Evolutionary conservation across 2,113 vertebrate species (phyloP), one percentile per base, ranked within the genome.

Genomic region (Coregonus clupeaformis): DNA sequence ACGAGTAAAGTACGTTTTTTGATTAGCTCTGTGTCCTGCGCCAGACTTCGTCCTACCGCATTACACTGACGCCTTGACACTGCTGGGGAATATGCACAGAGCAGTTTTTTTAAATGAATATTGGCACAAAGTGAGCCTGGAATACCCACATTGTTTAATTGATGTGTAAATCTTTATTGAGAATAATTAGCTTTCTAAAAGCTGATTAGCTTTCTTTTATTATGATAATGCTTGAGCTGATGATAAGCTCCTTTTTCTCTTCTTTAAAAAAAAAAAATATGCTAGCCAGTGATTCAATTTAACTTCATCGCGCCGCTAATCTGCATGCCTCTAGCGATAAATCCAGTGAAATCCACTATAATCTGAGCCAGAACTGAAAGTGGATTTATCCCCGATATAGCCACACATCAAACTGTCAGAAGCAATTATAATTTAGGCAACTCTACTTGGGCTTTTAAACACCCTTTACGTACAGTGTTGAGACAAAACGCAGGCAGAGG

Each of bases 381-480:
- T 83, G 86, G 84, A 88, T 81, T 87, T 93, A 83, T 84, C 87
- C 91, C 82, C 91, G 87, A 91, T 92, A 88, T 86, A 93, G 93
- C 89, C 92, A 90, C 90, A 79, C 90, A 94, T 94, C 91, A 93
- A 87, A 92, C 90, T 94, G 91, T 95, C 92, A 93, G 89, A 94
- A 89, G 74, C 84, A 86, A 92, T 94, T 93, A 94, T 89, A 87
- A 92, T 93, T 92, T 92, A 91, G 87, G 93, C 85, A 93, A 87
- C 81, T 91, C 84, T 72, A 75, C 80, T 85, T 71, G 73, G 82
- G 68, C 82, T 68, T 79, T 89, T 74, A 77, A 82, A 83, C 80
- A 70, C 70, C 83, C 77, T 69, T 57, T 73, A 88, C 89, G 86
- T 70, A 79, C 57, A 13, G 84, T 83, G 6, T 45, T 83, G 83